phyloP scores from a whole-genome alignment of 2,888 invertebrate genomes.

The Melanargia galathea region DNA sequence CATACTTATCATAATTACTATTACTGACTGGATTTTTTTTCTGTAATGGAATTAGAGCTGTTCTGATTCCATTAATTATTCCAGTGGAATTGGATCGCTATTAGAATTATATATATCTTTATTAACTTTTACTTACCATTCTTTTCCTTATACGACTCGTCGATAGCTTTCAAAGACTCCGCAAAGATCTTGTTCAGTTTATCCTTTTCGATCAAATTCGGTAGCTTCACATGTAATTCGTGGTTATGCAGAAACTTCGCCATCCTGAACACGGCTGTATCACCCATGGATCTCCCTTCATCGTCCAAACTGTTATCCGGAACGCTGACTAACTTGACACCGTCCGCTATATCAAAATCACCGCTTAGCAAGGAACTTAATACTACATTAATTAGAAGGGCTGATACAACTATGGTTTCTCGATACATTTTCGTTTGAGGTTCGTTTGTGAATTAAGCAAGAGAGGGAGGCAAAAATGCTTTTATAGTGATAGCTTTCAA shows the following conservation, averaged over 20 bases:
- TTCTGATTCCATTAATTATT: too few relatives aligned
- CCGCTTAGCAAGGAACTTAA: constrained; percentile 65
- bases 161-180: constrained; percentile 77
- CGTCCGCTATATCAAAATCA: constrained; percentile 83
- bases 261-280: constrained; percentile 81
- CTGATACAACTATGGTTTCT: constrained; percentile 48
- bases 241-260: constrained; percentile 87
- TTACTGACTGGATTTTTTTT: too few relatives aligned
- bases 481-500: constrained; percentile 76
- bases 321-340: constrained; percentile 83
- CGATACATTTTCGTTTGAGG: constrained; percentile 67
- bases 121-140: constrained; percentile 71
- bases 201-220: constrained; percentile 85
- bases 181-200: constrained; percentile 83
- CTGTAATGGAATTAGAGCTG: too few relatives aligned
- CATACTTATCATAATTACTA: too few relatives aligned
- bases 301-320: constrained; percentile 74
- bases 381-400: constrained; percentile 47
- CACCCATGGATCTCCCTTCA: constrained; percentile 74
- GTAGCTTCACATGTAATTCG: constrained; percentile 87
- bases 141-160: constrained; percentile 70
- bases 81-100: too few relatives aligned
- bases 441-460: constrained; percentile 66
- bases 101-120: too few relatives aligned
- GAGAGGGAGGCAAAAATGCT: constrained; percentile 63